Conservation (phyloP, 2,888 invertebrate genomes). For the Lottia gigantea region DNA sequence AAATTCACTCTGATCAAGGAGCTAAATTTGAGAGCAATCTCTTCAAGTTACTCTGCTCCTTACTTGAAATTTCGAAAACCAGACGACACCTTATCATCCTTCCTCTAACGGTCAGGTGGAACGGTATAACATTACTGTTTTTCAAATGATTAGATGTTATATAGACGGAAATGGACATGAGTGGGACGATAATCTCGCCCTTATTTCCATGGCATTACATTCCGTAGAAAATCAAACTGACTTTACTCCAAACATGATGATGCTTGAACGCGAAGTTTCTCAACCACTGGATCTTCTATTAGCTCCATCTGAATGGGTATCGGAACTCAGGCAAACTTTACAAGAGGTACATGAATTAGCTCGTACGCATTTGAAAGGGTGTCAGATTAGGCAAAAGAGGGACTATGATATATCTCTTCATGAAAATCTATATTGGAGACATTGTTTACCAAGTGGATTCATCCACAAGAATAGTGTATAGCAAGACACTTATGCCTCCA, state of each 20-base stretch:
- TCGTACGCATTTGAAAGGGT: too few relatives aligned
- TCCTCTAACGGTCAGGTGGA: slow-evolving; percentile 1
- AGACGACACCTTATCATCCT: background rate
- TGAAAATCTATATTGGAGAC: too few relatives aligned
- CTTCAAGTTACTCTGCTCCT: background rate
- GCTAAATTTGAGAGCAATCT: background rate
- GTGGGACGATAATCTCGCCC: background rate
- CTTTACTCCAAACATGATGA: slow-evolving; percentile 1
- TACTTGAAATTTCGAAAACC: background rate
- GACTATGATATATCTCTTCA: too few relatives aligned
- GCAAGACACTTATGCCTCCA: too few relatives aligned
- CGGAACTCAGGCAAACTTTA: too few relatives aligned
- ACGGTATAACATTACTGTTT: background rate
- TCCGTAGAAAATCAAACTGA: background rate
- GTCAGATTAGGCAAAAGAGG: too few relatives aligned
- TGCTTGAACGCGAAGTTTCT: background rate
- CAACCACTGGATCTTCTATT: background rate
- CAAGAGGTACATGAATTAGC: too few relatives aligned
- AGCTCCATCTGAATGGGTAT: too few relatives aligned
- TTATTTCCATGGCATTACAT: background rate
- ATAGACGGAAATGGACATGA: background rate
- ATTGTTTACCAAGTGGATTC: too few relatives aligned
- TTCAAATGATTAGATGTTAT: slow-evolving; percentile 1
- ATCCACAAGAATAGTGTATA: too few relatives aligned
- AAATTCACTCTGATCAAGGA: background rate